These are phyloP conservation scores for Watsonalla cultraria DNA, from an alignment of 2,888 invertebrate species.

Conservation along the genomic window DNA sequence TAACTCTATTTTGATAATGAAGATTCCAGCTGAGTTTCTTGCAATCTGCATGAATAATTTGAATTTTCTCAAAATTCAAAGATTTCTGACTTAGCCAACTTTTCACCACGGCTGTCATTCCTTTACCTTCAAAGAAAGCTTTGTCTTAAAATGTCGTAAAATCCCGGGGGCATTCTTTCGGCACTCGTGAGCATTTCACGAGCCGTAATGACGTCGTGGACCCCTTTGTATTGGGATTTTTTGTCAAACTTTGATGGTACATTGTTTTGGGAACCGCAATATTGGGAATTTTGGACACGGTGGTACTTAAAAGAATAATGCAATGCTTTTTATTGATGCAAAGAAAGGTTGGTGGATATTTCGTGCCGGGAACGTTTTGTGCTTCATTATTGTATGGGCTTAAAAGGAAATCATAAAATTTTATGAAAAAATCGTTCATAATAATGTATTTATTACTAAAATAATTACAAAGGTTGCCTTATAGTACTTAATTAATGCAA, in stretches of 20 bases:
- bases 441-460: no score
- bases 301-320: neutral
- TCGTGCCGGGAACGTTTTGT: neutral
- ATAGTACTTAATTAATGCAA: no score
- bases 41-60: no score
- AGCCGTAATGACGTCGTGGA: conserved; percentile 26
- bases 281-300: neutral
- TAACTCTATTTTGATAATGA: no score
- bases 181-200: conserved; percentile 15
- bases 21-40: no score
- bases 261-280: neutral
- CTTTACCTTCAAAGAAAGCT: neutral
- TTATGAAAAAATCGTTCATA: no score
- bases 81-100: neutral
- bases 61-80: neutral
- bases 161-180: conserved; percentile 21
- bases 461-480: no score
- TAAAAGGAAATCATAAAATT: no score
- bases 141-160: conserved; percentile 17
- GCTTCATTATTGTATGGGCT: neutral
- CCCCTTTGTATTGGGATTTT: conserved; percentile 28
- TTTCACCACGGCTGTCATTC: neutral
- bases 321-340: neutral
- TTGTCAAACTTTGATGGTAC: neutral
- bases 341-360: neutral